Base-by-base conservation (phyloP, 2,888 invertebrate genomes). In the Unio delphinus region DNA sequence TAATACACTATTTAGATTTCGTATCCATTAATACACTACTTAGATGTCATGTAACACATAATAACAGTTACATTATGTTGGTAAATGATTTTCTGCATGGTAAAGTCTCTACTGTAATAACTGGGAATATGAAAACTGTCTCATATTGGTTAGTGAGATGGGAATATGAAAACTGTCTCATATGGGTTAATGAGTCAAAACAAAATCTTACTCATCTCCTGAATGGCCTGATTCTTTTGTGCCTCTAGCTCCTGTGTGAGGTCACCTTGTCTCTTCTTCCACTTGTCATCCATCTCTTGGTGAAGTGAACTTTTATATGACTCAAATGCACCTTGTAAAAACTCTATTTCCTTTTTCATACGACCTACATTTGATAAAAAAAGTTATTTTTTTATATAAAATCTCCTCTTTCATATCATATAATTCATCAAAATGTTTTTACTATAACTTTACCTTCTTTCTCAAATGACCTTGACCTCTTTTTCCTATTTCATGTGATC, bases 251-350 rank as follows among this genome's bases (percentile, higher is more conserved):
- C 74, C 23, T 69, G 63, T 45, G 68, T 81, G 55, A 86, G 71
- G 26, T 88, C 85, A 20, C 82, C 81, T 64, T 88, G 86, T 70
- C 85, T 82, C 55, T 79, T 73, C 30, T 83, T 80, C 86, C 85
- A 86, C 66, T 85, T 85, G 26, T 86, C 83, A 20, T 83, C 80
- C 66, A 82, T 83, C 68, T 89, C 88, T 20, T 76, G 76, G 58
- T 83, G 84, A 1, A 89, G 76, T 15, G 85, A 82, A 4, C 81
- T 80, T 65, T 87, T 87, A 76, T 85, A 87, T 0, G 87, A 86
- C 65, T 89, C 87, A 80, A 89, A 89, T n/a, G 89, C 87, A 1
- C 88, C 88, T 63, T 88, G 87, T 8, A 89, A 79, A 69, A 87
- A 87, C 72, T 88, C 88, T 59, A 88, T 83, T 69, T 88, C 88